phyloP scores from a whole-genome alignment of 2,113 vertebrate genomes.

The Apteryx owenii region DNA sequence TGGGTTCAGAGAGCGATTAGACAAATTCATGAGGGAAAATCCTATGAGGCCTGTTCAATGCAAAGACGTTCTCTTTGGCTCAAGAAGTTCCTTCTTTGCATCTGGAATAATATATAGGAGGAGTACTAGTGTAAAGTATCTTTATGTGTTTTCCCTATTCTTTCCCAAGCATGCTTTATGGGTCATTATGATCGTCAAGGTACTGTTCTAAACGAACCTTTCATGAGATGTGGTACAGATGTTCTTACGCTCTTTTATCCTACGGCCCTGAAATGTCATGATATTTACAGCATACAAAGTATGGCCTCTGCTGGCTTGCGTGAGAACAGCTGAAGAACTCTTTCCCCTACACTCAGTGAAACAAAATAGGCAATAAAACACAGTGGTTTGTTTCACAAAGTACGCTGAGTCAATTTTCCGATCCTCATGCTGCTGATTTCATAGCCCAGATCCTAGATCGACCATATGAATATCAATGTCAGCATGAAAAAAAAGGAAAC shows the following conservation, averaged over 20 bases:
- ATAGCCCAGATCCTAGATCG: background rate
- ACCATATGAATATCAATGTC: background rate
- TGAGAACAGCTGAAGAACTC: background rate
- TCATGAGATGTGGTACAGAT: background rate
- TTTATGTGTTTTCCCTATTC: background rate
- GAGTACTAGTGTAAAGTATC: background rate
- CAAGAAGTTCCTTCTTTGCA: background rate
- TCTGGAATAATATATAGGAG: background rate
- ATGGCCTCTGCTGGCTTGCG: background rate
- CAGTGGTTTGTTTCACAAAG: background rate
- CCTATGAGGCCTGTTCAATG: background rate
- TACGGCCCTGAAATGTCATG: background rate
- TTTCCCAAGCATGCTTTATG: background rate
- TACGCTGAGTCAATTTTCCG: background rate
- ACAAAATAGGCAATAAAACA: background rate
- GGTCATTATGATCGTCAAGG: background rate
- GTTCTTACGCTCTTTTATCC: background rate
- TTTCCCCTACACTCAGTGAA: background rate
- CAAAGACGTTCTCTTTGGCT: background rate
- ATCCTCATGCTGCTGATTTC: background rate
- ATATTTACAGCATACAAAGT: background rate
- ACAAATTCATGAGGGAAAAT: background rate
- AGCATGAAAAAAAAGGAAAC: background rate
- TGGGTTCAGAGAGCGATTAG: background rate
- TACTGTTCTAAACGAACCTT: background rate